Base-by-base conservation (phyloP, 2,888 invertebrate species). In the Uloborus plumipes region DNA sequence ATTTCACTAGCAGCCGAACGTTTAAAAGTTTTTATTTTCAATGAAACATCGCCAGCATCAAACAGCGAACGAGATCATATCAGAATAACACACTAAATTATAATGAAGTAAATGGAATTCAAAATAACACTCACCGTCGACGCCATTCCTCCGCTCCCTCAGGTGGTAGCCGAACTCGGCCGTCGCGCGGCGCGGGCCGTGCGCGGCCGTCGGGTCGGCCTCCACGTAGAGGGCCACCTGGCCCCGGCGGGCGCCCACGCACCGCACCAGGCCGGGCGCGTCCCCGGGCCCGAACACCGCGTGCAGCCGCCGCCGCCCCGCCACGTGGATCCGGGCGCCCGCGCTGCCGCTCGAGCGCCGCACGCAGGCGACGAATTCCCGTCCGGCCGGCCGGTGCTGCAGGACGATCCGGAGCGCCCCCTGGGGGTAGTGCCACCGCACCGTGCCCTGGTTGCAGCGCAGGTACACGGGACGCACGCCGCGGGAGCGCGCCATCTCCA, bases 401-500 rank as follows among this genome's bases (percentile, higher is more conserved):
- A 94, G 91, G 61, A 93, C 91, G 66, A 94, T 91, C 26, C 94
- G 89, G 20, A 94, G 89, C 0, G 94, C 94, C 0, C 94, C 94
- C 11, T 92, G 91, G 0, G 94, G 94, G 88, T 94, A 94, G 86
- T 92, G 89, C 94, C 94, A 94, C n/a, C 92, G 91, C 15, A 94
- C 92, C 22, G 90, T 90, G 39, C 94, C 94, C 83, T 93, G 92
- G 22, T 93, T 91, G 87, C 94, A 94, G 47, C 94, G 91, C 69
- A 94, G 91, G 89, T 94, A 94, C 53, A 94, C 93, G 0, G 94
- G 94, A 53, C 93, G 93, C 67, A 94, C 93, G 3, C 93, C 93
- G 74, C 93, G 91, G 80, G 88, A 88, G 49, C 87, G 86, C 49
- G 86, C 85, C 58, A 77, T 79, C 31, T 85, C 79, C 20, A 75